phyloP scores from a whole-genome alignment of 2,888 invertebrate species.

The Empis stercorea region DNA sequence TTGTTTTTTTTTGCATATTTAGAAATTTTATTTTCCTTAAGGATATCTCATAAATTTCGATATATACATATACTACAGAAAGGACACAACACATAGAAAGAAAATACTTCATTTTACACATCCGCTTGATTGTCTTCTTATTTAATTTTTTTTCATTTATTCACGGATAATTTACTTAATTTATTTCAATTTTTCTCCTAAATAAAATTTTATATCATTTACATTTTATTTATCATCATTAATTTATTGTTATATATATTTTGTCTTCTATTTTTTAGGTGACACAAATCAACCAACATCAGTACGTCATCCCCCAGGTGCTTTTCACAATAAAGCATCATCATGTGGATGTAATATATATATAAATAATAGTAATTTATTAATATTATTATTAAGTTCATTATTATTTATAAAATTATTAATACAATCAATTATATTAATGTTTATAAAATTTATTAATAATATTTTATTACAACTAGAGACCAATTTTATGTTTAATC shows the following conservation, averaged over 20 bases:
- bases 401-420: not conserved
- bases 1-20: too few relatives aligned
- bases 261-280: conserved; percentile 24
- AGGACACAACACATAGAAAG: too few relatives aligned
- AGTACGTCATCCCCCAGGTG: conserved; percentile 37
- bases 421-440: not conserved
- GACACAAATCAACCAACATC: conserved; percentile 33
- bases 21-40: too few relatives aligned
- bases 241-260: not conserved
- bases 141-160: too few relatives aligned
- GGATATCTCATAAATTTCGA: too few relatives aligned
- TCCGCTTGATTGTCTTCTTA: too few relatives aligned
- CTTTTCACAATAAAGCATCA: conserved; percentile 35
- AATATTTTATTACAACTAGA: not conserved
- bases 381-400: not conserved
- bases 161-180: too few relatives aligned
- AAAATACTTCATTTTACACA: too few relatives aligned
- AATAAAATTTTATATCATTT: too few relatives aligned
- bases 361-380: not conserved
- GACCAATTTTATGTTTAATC: not conserved
- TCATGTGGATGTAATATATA: conserved; percentile 21
- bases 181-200: too few relatives aligned
- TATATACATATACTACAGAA: too few relatives aligned
- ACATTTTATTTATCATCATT: too few relatives aligned
- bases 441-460: not conserved